These are phyloP conservation scores for Syrrhaptes paradoxus DNA, from an alignment of 2,113 vertebrate species.

Conservation along the genomic window DNA sequence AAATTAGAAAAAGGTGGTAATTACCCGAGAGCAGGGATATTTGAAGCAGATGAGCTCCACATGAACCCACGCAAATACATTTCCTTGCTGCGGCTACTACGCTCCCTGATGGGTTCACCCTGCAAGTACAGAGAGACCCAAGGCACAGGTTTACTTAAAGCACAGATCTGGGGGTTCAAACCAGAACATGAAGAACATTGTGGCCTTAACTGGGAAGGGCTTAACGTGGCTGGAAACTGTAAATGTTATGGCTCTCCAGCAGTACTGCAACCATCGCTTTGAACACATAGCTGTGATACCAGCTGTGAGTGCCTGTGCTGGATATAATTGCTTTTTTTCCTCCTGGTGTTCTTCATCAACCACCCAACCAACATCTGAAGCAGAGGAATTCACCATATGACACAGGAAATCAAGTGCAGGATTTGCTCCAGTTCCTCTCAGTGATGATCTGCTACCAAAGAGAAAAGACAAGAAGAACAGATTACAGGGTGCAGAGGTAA, in stretches of 20 bases:
- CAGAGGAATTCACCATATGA: background rate
- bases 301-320: conserved; percentile 38
- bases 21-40: background rate
- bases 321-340: conserved; percentile 38
- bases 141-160: background rate
- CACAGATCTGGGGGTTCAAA: background rate
- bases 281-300: conserved; percentile 26
- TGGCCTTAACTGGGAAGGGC: background rate
- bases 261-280: background rate
- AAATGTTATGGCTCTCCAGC: conserved; percentile 16
- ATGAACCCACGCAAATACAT: background rate
- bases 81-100: background rate
- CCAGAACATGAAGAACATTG: background rate
- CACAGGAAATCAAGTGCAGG: background rate
- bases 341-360: conserved; percentile 43
- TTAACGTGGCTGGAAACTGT: background rate
- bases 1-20: background rate
- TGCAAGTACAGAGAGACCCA: background rate
- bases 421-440: background rate
- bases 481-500: background rate
- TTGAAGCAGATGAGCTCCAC: background rate
- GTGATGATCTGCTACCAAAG: background rate
- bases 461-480: background rate
- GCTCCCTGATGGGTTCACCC: background rate
- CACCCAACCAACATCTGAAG: conserved; percentile 17